Evolutionary conservation across 2,113 vertebrate genomes (phyloP).

Genomic region (Oreochromis aureus): DNA sequence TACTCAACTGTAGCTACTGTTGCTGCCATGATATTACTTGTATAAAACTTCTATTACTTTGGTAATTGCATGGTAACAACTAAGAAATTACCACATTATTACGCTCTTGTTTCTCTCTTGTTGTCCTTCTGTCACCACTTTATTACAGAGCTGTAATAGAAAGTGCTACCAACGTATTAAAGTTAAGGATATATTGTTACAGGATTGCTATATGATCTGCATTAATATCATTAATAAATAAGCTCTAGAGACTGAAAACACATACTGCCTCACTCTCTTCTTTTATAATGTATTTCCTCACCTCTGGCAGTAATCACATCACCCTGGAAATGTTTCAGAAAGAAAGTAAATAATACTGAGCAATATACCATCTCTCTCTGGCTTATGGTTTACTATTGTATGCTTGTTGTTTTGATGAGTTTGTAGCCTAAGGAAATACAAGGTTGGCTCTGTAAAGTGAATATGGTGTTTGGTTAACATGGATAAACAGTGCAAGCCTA

Average conservation of each 20-base stretch:
- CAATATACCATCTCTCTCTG: too few relatives aligned
- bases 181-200: not conserved
- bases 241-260: not conserved
- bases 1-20: not conserved
- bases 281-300: not conserved
- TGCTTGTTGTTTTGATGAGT: too few relatives aligned
- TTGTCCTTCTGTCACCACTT: not conserved
- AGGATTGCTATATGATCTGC: too few relatives aligned
- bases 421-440: too few relatives aligned
- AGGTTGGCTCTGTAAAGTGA: too few relatives aligned
- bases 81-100: not conserved
- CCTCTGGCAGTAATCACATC: not conserved
- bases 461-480: too few relatives aligned
- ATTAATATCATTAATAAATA: not conserved
- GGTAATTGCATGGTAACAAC: not conserved
- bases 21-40: not conserved
- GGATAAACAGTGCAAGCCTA: not conserved
- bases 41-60: not conserved
- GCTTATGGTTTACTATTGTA: too few relatives aligned
- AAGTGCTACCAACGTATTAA: not conserved
- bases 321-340: too few relatives aligned
- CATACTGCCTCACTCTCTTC: not conserved
- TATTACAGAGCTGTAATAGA: not conserved
- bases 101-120: not conserved
- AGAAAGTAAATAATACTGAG: too few relatives aligned